Percentiles rank a stretch among this genome's conserved stretches.
Evolutionary conservation across 92 coral and sea anemone species (phyloP).

Genomic region (Montipora capitata): DNA sequence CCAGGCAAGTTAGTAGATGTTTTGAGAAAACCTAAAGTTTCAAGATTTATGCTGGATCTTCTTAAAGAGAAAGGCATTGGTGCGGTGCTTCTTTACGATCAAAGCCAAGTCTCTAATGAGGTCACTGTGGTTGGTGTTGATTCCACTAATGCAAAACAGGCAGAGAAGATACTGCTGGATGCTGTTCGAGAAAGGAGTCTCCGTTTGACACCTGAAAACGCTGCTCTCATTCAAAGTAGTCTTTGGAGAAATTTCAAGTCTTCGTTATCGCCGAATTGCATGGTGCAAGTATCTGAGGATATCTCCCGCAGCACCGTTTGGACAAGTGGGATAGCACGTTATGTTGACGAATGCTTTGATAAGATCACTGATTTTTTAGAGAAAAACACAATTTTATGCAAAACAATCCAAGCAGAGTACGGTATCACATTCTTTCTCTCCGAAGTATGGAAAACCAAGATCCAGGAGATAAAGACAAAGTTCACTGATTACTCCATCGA

Average conservation of each 20-base stretch:
- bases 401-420: conserved; percentile 16
- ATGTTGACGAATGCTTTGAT: conserved; percentile 45
- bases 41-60: neutral
- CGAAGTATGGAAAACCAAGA: conserved; percentile 13
- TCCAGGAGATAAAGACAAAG: conserved; percentile 3
- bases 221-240: conserved; percentile 13
- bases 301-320: conserved; percentile 49
- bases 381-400: conserved; percentile 72
- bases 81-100: conserved; percentile 32
- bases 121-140: conserved; percentile 36
- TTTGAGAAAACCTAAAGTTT: conserved; percentile 4
- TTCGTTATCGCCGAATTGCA: neutral
- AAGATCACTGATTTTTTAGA: conserved; percentile 62
- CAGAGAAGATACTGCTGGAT: conserved; percentile 13
- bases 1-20: conserved; percentile 33
- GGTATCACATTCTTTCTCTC: conserved; percentile 59
- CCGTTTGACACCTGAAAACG: conserved; percentile 36
- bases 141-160: conserved; percentile 3
- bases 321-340: conserved; percentile 63
- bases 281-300: conserved; percentile 12
- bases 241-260: conserved; percentile 28
- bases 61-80: conserved; percentile 18
- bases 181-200: conserved; percentile 30
- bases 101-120: conserved; percentile 22
- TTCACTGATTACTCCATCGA: neutral